phyloP scores from a whole-genome alignment of 2,888 invertebrate species.

The Bombyx huttoni region DNA sequence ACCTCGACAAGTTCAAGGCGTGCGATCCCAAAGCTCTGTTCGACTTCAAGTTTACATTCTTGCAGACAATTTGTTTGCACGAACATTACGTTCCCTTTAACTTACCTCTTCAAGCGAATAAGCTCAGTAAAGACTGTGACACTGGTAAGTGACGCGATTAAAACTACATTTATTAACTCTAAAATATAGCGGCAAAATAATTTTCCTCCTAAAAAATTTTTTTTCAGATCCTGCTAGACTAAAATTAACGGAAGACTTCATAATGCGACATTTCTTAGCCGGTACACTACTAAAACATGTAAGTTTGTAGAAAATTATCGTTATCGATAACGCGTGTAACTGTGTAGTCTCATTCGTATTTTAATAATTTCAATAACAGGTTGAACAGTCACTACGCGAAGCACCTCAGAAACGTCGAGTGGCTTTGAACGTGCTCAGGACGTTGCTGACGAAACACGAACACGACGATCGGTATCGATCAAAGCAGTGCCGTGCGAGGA shows the following conservation, averaged over 20 bases:
- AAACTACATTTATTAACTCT: too few relatives aligned
- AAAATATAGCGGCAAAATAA: not conserved
- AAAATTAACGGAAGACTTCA: constrained; percentile 84
- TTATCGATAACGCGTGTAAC: not conserved
- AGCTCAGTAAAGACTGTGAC: constrained; percentile 42
- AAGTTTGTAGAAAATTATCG: constrained; percentile 7
- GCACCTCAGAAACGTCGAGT: constrained; percentile 85
- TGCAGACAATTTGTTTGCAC: constrained; percentile 92
- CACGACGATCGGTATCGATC: constrained; percentile 91
- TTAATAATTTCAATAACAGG: constrained; percentile 45
- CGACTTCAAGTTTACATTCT: constrained; percentile 92
- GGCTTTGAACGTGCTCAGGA: constrained; percentile 85
- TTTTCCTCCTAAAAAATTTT: not conserved
- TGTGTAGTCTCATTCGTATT: not conserved
- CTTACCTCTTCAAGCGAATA: constrained; percentile 83
- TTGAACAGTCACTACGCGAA: constrained; percentile 88
- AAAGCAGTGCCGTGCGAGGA: constrained; percentile 85
- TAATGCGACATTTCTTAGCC: constrained; percentile 91
- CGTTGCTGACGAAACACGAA: constrained; percentile 94
- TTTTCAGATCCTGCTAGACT: constrained; percentile 67
- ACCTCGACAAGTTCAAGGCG: constrained; percentile 87
- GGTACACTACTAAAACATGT: constrained; percentile 86
- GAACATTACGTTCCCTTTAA: constrained; percentile 96
- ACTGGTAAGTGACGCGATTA: constrained; percentile 28
- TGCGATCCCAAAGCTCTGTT: constrained; percentile 86